Evolutionary conservation across 2,888 invertebrate species (phyloP), one percentile per base, ranked within the genome.

Genomic region (Notodonta ziczac): DNA sequence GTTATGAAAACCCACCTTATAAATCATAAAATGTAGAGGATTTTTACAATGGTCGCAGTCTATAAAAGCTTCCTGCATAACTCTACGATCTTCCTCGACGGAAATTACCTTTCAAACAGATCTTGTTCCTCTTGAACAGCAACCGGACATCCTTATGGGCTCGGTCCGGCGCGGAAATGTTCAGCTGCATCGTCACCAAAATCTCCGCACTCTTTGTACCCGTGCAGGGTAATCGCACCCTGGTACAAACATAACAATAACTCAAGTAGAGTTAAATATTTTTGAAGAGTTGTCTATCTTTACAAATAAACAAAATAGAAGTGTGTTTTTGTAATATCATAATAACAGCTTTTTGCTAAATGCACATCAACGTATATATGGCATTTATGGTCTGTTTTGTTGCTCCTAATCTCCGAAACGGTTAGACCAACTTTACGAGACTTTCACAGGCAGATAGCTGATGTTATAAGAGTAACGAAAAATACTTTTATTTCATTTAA

Each of bases 71-170:
- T 46, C 46, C 13, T 13, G 10, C 13, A 46, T n/a, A 7, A 13
- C n/a, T 46, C 46, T 46, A 46, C 46, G 5, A n/a, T 46, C 3
- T 46, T 46, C 46, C 5, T 46, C 46, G 10, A 6, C 46, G 50
- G 8, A 50, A 50, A 82, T 86, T 81, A 96, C 97, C 97, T 95
- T 96, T 96, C 69, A 97, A 94, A 86, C 98, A 98, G 78, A 98
- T 97, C 93, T 98, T 98, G 88, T 97, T 97, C 71, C 98, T 94
- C 81, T 96, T 96, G 91, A 98, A 97, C 74, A 96, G 95, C 62
- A 98, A 94, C 71, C 94, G 92, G 10, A 97, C 96, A 78, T 96
- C 96, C 83, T 96, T 96, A 86, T 96, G 95, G 10, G 94, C 94
- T n/a, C 95, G 94, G 65, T 96, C 95, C 12, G 95, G 95, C 0